phyloP scores from a whole-genome alignment of 2,888 invertebrate species.

The Caenorhabditis drosophilae region DNA sequence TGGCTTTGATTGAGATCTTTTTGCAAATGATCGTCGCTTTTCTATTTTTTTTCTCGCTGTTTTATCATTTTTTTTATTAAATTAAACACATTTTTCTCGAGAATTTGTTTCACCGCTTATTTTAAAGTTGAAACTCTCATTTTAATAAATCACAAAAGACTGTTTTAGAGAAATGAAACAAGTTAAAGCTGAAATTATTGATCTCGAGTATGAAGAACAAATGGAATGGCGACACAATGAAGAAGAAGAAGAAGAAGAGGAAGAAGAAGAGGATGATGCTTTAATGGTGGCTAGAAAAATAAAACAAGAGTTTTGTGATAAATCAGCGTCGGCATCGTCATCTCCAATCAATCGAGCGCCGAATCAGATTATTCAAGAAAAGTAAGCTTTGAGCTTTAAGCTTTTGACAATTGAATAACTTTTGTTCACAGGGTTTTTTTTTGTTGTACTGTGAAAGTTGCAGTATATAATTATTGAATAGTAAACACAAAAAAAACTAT shows the following conservation, averaged over 20 bases:
- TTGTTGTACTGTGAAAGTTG: no score
- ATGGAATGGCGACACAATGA: constrained; percentile 17
- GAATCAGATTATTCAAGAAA: constrained; percentile 8
- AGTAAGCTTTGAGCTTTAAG: constrained; percentile 10
- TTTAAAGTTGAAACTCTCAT: constrained; percentile 1
- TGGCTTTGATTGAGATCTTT: no score
- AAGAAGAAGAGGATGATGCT: constrained; percentile 40
- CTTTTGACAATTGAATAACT: background rate
- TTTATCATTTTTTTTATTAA: no score
- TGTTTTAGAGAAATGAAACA: no score
- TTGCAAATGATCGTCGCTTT: no score
- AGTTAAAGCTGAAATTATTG: constrained; percentile 37
- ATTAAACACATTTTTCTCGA: constrained; percentile 1
- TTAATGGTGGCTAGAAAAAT: constrained; percentile 42
- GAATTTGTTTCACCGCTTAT: background rate
- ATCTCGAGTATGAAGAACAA: constrained; percentile 38
- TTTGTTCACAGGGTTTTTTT: no score
- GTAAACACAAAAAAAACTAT: no score
- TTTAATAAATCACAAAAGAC: no score
- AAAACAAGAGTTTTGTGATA: constrained; percentile 41
- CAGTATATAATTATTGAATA: no score
- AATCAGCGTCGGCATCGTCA: constrained; percentile 7
- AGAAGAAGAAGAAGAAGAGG: constrained; percentile 39
- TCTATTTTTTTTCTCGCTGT: no score
- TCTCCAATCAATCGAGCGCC: background rate